These are phyloP conservation scores for Scytalopus superciliaris DNA, from an alignment of 2,113 vertebrate species.

Conservation along the genomic window DNA sequence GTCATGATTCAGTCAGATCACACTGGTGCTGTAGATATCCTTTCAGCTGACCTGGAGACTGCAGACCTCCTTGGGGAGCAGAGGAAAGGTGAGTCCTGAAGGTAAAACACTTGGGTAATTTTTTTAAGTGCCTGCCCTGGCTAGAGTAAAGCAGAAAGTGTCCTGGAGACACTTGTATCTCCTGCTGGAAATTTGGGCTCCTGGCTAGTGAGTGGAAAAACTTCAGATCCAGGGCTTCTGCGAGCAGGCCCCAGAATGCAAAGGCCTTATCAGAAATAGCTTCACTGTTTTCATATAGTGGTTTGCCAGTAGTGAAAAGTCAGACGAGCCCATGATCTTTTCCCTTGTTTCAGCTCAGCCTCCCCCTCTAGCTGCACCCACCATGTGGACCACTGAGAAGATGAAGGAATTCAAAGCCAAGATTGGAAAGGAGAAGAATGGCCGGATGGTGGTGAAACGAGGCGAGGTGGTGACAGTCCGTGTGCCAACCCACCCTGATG, in stretches of 20 bases:
- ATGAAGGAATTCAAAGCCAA: conserved; percentile 92
- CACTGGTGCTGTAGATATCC: conserved; percentile 76
- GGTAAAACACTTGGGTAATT: not conserved
- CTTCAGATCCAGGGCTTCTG: not conserved
- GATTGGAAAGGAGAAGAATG: conserved; percentile 87
- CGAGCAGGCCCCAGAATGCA: not conserved
- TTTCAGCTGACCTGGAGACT: conserved; percentile 76
- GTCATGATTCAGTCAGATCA: conserved; percentile 85
- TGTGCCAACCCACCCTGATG: conserved; percentile 92
- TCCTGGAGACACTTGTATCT: not conserved
- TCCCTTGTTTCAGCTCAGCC: conserved; percentile 77
- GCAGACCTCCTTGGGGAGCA: conserved; percentile 77
- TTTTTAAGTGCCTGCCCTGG: not conserved
- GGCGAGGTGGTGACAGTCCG: conserved; percentile 95
- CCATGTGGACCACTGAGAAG: conserved; percentile 88
- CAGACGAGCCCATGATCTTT: not conserved
- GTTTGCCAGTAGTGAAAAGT: not conserved
- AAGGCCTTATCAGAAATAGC: not conserved
- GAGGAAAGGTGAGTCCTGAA: conserved; percentile 70
- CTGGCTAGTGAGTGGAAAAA: not conserved
- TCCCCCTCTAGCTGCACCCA: conserved; percentile 84
- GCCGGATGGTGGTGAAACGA: conserved; percentile 89
- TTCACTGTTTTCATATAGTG: not conserved
- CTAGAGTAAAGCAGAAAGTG: not conserved
- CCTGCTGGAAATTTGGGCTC: not conserved